Conservation (phyloP, 2,797 vertebrate species). For the Hemitrygon akajei region DNA sequence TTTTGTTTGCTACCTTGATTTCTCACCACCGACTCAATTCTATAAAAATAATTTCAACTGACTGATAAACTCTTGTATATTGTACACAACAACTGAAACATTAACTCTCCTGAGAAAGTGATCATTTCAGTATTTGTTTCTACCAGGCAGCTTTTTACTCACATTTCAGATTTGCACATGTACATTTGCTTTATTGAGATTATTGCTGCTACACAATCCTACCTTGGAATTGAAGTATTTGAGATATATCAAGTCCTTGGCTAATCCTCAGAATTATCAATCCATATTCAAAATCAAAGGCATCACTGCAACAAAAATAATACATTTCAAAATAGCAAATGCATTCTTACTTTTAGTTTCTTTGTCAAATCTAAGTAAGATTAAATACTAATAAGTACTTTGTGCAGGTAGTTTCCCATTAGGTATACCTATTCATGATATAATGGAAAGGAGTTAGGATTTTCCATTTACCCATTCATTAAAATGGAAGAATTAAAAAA, state of each 20-base stretch:
- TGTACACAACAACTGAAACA: neutral
- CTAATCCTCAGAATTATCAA: constrained; percentile 73
- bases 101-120: neutral
- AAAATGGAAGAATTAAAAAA: neutral
- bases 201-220: constrained; percentile 40
- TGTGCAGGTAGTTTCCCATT: neutral
- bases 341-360: neutral
- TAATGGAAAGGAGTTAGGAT: neutral
- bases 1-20: no score
- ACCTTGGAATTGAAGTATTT: constrained; percentile 86
- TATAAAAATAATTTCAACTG: no score
- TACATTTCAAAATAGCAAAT: constrained; percentile 20
- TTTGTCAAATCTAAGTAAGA: neutral
- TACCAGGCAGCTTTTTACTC: neutral
- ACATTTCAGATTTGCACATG: neutral
- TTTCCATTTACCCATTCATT: neutral
- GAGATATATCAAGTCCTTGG: constrained; percentile 85
- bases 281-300: constrained; percentile 89
- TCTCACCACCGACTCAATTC: no score
- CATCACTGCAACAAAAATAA: constrained; percentile 66
- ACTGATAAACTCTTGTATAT: no score
- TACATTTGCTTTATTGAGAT: neutral
- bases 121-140: neutral
- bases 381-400: neutral
- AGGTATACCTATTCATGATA: neutral